phyloP scores from a whole-genome alignment of 2,797 vertebrate species.

The Coreius guichenoti region DNA sequence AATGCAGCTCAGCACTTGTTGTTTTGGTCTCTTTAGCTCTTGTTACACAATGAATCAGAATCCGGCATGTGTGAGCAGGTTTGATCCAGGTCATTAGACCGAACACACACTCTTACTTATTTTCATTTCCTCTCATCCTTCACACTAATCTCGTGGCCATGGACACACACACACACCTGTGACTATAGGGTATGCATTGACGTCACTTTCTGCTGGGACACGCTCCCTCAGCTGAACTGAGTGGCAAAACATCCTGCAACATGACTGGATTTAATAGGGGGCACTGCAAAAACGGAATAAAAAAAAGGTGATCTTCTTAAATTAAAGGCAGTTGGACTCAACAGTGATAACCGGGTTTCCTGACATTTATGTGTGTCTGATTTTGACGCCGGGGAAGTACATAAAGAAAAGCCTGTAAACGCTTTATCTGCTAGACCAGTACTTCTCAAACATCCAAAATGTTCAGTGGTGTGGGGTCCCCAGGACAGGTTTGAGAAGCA shows the following conservation, averaged over 20 bases:
- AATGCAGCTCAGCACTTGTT: background rate
- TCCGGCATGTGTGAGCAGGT: background rate
- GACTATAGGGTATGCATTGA: background rate
- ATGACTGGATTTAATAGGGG: background rate
- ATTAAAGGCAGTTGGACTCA: background rate
- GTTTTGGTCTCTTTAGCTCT: background rate
- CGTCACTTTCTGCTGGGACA: background rate
- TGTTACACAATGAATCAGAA: background rate
- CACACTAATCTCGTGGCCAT: background rate
- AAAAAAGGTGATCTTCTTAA: background rate
- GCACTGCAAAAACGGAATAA: background rate
- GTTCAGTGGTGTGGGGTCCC: too few species aligned
- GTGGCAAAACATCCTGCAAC: background rate
- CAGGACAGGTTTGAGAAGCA: too few species aligned
- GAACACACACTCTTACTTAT: background rate
- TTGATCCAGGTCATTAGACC: slow-evolving; percentile 9
- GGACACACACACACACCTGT: background rate
- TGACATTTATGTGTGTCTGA: background rate
- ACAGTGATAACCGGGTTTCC: background rate
- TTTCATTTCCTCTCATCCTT: slow-evolving; percentile 10
- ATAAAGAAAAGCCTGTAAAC: too few species aligned
- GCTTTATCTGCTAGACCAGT: too few species aligned
- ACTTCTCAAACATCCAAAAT: too few species aligned
- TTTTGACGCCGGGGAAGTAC: background rate
- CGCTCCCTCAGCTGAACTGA: too few species aligned